Evolutionary conservation across 2,888 invertebrate species (phyloP), one percentile per base, ranked within the genome.

Genomic region (Allacma fusca): DNA sequence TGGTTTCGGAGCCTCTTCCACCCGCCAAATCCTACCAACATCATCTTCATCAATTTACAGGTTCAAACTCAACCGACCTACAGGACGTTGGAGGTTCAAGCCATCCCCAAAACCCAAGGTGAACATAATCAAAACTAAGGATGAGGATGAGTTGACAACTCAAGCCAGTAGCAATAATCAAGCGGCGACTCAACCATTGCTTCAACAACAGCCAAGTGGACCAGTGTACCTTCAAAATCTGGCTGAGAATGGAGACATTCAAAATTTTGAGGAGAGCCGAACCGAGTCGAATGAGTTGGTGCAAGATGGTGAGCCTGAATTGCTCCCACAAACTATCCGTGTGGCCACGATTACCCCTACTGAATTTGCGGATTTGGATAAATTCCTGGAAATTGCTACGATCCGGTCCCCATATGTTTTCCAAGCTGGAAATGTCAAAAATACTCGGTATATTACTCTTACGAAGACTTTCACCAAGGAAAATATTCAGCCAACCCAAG

Each of bases 21-120:
- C 72, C 78, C 57, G 73, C 78, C 65, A 81, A 59, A 80, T 83
- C 57, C 76, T 80, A 64, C 82, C 84, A 19, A 82, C 81, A 0
- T 68, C 80, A 0, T 82, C 84, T 0, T 80, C 82, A 1, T 84
- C 84, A 34, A 83, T 83, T 78, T 93, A 93, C 85, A 93, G 94
- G 87, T 92, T 94, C 85, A 95, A 94, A 86, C 87, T 95, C 64
- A 93, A 94, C 85, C 89, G 94, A 67, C 90, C 94, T 19, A 93
- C 92, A 69, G 94, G 95, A 74, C 91, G 95, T 83, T 95, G 95
- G 95, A 94, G 94, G 84, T 95, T 95, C 87, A 95, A 94, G 88
- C 94, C 95, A 13, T 93, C 94, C 28, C 92, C 94, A 0, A 95
- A 94, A 86, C 95, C 95, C 2, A 90, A 94, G 86, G 92, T 95